Conservation (phyloP, 2,888 invertebrate genomes). For the Drosophila melanosoma region DNA sequence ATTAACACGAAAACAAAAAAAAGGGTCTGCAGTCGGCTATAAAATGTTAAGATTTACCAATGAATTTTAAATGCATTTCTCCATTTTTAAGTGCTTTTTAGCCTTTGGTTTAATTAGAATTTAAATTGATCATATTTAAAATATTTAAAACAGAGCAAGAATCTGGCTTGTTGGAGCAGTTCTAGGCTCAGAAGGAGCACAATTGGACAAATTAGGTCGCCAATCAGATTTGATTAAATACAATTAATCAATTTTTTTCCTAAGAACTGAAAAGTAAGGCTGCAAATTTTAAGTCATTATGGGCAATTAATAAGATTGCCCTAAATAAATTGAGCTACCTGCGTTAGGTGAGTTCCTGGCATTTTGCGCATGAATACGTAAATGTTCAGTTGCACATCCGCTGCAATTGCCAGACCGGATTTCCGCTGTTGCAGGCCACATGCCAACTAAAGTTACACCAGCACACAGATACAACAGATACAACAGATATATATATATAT, state of each 20-base stretch:
- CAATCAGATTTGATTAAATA: neutral
- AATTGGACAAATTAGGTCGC: neutral
- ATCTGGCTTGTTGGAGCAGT: neutral
- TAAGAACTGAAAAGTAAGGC: neutral
- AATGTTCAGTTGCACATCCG: slow-evolving; percentile 41
- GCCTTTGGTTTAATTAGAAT: no score
- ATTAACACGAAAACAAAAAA: neutral
- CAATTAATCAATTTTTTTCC: neutral
- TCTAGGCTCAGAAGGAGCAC: neutral
- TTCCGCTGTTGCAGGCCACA: slow-evolving; percentile 49
- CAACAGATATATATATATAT: neutral
- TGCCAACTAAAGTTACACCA: neutral
- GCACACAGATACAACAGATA: slow-evolving; percentile 9
- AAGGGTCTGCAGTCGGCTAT: neutral
- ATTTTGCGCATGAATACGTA: neutral
- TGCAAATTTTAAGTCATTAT: neutral
- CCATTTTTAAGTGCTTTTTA: neutral
- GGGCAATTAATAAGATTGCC: neutral
- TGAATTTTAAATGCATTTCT: neutral
- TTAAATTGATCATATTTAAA: neutral
- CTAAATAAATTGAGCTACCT: neutral
- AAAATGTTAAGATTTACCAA: slow-evolving; percentile 15
- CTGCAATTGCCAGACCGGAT: slow-evolving; percentile 37
- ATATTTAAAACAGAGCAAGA: neutral
- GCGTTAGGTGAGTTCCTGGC: neutral